Base-by-base conservation (phyloP, 2,888 invertebrate species). In the Galerucella nymphaeae region DNA sequence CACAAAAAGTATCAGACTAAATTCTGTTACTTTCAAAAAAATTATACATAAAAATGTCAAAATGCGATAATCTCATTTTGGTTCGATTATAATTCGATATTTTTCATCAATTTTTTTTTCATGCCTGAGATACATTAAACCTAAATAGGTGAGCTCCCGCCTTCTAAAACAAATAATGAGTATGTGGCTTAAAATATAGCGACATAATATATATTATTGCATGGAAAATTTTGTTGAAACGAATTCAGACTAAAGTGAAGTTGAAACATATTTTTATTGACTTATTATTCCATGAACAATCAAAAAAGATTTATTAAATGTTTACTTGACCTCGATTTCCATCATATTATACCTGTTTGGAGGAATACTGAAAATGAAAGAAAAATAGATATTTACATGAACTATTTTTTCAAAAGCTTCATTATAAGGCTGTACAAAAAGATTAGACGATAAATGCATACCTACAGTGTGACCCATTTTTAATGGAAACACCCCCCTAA, bases 51-150 rank as follows among this genome's bases (percentile, higher is more conserved):
- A 30, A 30, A 30, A 65, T 8, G 23, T 59, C n/a, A 66, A 66
- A 50, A 50, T 66, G 11, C 38, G n/a, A 66, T 53, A 62, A 69
- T 69, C 62, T 69, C 62, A 62, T 62, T 69, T 69, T 68, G 68
- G 61, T 68, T 68, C 38, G 69, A 53, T 69, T 69, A 62, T 62
- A 48, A 30, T 30, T 59, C 23, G 8, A 30, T 30, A 38, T 59
- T 59, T 38, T 55, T 55, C 11, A n/a, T 30, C 30, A 30, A 48
- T 18, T 48, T 67, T 58, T 23, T 62, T 69, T 59, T 23, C 38
- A 48, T 62, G 61, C 68, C 61, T 68, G 68, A 68, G 61, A 61
- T 62, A 62, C 55, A 62, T 61, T 69, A 68, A 30, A 68, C 62
- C 42, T 62, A 59, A 59, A 16, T n/a, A 30, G 59, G 59, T 38